phyloP scores from a whole-genome alignment of 1,140 invertebrate species.

The Tribolium madens region DNA sequence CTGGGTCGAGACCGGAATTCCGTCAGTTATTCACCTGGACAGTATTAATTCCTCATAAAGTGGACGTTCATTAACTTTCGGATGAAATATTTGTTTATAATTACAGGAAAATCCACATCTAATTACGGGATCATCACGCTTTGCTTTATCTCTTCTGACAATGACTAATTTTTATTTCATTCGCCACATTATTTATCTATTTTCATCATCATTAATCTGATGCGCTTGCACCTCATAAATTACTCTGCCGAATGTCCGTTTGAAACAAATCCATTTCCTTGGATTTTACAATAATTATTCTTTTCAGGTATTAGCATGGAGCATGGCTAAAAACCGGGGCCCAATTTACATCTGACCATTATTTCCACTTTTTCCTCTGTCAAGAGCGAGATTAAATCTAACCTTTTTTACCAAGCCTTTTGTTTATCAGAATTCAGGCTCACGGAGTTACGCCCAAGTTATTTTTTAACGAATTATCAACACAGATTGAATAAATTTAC shows the following conservation, averaged over 20 bases:
- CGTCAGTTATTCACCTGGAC: conserved; percentile 51
- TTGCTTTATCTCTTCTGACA: conserved; percentile 23
- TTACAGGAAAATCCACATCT: conserved; percentile 36
- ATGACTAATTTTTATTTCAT: conserved; percentile 31
- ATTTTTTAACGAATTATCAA: conserved; percentile 16
- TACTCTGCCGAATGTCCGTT: conserved; percentile 24
- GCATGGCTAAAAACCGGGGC: conserved; percentile 14
- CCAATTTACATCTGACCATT: conserved; percentile 37
- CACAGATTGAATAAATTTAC: conserved; percentile 11
- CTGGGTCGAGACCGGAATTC: conserved; percentile 48
- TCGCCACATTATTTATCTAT: conserved; percentile 18
- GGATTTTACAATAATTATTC: conserved; percentile 20
- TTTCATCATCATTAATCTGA: conserved; percentile 25
- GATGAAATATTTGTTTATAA: conserved; percentile 45
- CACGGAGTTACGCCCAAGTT: background rate
- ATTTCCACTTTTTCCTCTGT: conserved; percentile 32
- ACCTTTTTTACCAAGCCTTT: conserved; percentile 33
- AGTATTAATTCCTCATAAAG: conserved; percentile 50
- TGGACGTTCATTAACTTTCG: conserved; percentile 50
- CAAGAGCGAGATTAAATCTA: conserved; percentile 32
- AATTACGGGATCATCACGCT: conserved; percentile 24
- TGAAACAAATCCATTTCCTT: conserved; percentile 19
- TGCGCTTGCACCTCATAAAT: conserved; percentile 25
- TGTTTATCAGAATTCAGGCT: conserved; percentile 30
- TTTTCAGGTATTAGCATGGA: conserved; percentile 12